phyloP scores from a whole-genome alignment of 2,888 invertebrate genomes.

The Dynastes hyllus region DNA sequence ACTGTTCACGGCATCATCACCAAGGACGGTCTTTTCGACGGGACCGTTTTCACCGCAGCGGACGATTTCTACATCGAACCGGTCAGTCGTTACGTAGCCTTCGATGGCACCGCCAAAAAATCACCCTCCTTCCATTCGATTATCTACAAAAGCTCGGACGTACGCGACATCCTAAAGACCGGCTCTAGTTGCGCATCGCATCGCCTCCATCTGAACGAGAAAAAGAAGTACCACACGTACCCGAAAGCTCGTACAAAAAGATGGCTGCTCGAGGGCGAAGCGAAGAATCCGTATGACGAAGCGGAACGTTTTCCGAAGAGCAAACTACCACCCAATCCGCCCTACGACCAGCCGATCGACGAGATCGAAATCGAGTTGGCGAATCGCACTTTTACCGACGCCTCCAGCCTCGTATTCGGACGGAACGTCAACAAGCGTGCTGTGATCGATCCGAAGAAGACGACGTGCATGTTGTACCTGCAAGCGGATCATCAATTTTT shows the following conservation, averaged over 20 bases:
- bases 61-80: constrained; percentile 92
- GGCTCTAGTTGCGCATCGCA: constrained; percentile 66
- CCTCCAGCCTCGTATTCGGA: constrained; percentile 72
- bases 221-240: constrained; percentile 54
- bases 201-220: constrained; percentile 60
- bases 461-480: constrained; percentile 95
- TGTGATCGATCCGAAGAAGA: constrained; percentile 88
- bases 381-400: constrained; percentile 64
- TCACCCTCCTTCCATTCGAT: constrained; percentile 83
- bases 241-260: constrained; percentile 73
- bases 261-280: constrained; percentile 81
- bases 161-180: constrained; percentile 72
- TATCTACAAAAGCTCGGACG: constrained; percentile 88
- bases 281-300: constrained; percentile 69
- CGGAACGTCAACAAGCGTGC: constrained; percentile 80
- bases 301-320: constrained; percentile 71
- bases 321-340: constrained; percentile 71
- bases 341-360: constrained; percentile 68
- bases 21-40: constrained; percentile 91
- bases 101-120: constrained; percentile 69
- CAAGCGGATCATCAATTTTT: constrained; percentile 98
- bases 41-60: constrained; percentile 84
- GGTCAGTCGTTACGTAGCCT: constrained; percentile 77
- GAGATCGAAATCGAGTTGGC: constrained; percentile 65
- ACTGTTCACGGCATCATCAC: constrained; percentile 90